Percentiles rank a stretch among this genome's conserved stretches.
These are phyloP conservation scores for Marmota monax DNA, from an alignment of 2,113 vertebrate species.

Conservation along the genomic window DNA sequence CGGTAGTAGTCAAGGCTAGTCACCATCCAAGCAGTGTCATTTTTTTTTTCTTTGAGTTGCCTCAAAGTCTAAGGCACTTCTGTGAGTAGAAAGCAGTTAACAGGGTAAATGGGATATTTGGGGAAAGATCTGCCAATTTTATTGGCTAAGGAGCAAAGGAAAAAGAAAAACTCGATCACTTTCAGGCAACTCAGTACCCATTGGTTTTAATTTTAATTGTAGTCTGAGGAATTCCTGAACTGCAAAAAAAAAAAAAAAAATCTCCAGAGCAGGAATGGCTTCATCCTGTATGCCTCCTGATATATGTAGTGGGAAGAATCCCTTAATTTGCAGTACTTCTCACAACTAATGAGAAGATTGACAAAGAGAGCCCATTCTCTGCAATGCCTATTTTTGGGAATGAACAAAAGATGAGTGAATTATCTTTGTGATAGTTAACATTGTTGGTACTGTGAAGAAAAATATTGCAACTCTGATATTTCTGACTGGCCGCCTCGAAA, in stretches of 20 bases:
- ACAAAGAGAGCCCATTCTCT: neutral
- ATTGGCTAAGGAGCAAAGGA: neutral
- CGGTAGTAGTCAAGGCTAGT: neutral
- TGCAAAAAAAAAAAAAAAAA: neutral
- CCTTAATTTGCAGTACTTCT: neutral
- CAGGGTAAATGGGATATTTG: neutral
- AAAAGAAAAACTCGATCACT: neutral
- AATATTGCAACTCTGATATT: neutral
- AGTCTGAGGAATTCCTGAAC: constrained; percentile 5
- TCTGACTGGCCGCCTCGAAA: neutral
- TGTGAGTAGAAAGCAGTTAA: constrained; percentile 46
- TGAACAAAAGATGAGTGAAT: constrained; percentile 1
- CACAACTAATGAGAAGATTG: neutral
- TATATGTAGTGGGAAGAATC: neutral
- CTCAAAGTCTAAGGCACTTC: neutral
- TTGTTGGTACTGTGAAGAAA: neutral
- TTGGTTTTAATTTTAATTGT: constrained; percentile 39
- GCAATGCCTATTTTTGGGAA: neutral
- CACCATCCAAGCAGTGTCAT: neutral
- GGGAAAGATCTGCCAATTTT: neutral
- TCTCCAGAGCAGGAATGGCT: neutral
- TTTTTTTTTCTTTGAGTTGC: neutral
- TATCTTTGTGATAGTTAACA: neutral
- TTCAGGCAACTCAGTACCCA: neutral
- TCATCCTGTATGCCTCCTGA: neutral